Base-by-base conservation (phyloP, 2,888 invertebrate genomes). In the Ophraella communa region DNA sequence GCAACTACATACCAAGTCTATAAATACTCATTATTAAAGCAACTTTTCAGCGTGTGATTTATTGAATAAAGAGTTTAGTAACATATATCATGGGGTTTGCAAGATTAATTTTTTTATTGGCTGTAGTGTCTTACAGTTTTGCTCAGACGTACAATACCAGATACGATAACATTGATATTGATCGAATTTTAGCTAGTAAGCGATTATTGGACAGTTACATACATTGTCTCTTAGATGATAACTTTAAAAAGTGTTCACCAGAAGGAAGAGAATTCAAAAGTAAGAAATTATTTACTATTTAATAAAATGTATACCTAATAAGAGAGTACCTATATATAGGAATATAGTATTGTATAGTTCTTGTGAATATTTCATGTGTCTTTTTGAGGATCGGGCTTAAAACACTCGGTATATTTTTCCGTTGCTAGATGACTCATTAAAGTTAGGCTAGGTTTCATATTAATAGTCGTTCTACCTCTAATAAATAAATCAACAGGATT, bases 121-220 rank as follows among this genome's bases (percentile, higher is more conserved):
- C 20, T 55, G 60, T 56, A 18, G 35, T 64, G 20, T 59, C 47
- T n/a, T 49, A 39, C 33, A 44, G 42, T 52, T 42, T 53, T 7
- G 64, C 64, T 30, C 66, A 73, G 24, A 69, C 68, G 20, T 74
- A 74, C 52, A 66, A 64, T 11, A 66, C 70, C 7, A 71, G 65
- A 54, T 75, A 69, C 61, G 74, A 75, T 45, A 68, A 70, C 57
- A 83, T 91, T 70, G 87, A 91, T 74, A 77, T 91, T 14, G 89
- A 90, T 24, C 84, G 86, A 73, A 87, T 91, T 68, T 81, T 91
- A 1, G 83, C 83, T 65, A 91, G 88, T 35, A 83, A 87, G 4
- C 84, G 90, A 51, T 82, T 91, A 4, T 81, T 91, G 23, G 86
- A 86, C 65, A 88, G 87, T 58, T 91, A 91, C 77, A 84, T 88